These are phyloP conservation scores for Furcifer pardalis DNA, from an alignment of 2,797 vertebrate genomes.

Conservation along the genomic window DNA sequence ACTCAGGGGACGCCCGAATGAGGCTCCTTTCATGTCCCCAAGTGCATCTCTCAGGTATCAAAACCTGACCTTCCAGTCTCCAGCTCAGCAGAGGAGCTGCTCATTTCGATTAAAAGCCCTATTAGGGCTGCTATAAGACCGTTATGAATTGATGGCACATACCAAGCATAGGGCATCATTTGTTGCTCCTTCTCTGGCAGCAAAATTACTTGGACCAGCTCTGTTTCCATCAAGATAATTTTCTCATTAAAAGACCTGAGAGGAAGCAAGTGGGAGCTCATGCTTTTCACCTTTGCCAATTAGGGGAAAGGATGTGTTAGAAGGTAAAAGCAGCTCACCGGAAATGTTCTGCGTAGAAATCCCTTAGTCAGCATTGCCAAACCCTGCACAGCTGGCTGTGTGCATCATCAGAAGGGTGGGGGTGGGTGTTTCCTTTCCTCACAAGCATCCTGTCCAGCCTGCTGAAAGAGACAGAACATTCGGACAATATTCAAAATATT, in stretches of 20 bases:
- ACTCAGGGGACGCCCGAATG: too few relatives aligned
- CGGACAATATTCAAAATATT: neutral
- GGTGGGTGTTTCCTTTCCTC: conserved; percentile 65
- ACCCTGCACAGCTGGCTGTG: conserved; percentile 8
- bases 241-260: neutral
- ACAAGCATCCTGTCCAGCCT: conserved; percentile 43
- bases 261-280: neutral
- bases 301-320: neutral
- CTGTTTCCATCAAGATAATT: neutral
- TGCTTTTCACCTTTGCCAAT: conserved; percentile 5
- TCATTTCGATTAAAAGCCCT: too few relatives aligned
- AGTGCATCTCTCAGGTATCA: too few relatives aligned
- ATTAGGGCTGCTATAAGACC: too few relatives aligned
- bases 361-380: neutral
- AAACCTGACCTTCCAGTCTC: too few relatives aligned
- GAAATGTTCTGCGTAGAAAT: conserved; percentile 28
- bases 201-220: neutral
- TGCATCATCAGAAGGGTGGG: conserved; percentile 47
- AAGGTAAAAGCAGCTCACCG: conserved; percentile 25
- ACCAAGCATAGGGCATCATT: too few relatives aligned
- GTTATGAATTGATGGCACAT: too few relatives aligned
- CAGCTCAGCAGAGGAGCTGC: too few relatives aligned
- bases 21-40: too few relatives aligned
- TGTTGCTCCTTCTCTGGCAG: neutral
- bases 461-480: conserved; percentile 42